Base-by-base conservation (phyloP, 2,113 vertebrate genomes). In the Zeus faber region DNA sequence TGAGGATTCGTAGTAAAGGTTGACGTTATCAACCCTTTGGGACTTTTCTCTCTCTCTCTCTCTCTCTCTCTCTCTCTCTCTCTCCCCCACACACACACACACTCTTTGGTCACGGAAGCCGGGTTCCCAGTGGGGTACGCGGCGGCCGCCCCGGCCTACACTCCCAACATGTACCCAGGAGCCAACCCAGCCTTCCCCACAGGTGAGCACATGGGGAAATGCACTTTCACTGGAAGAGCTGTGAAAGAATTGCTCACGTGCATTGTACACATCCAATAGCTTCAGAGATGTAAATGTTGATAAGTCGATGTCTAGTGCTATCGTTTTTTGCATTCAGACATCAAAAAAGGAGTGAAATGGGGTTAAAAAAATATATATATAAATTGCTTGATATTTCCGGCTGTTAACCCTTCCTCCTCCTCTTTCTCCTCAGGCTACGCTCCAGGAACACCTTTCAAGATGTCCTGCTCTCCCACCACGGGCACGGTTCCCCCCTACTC, bases 81-180 rank as follows among this genome's bases (percentile, higher is more conserved):
- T 39, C 35, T 1, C 11, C 16, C 27, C 27, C 4, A 29, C 4
- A 29, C 9, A 29, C 9, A 29, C 27, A 9, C 9, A 29, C 9
- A 29, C 27, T 29, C 4, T 71, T 11, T 57, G 33, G 1, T 60
- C 20, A 8, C 22, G 71, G 4, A 26, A 96, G 95, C 93, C 79
- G 95, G 95, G 64, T 98, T 99, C 72, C 95, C 96, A 49, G 91
- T 98, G 65, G 93, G 96, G 65, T 99, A 98, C 25, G 92, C 95
- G 51, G 80, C 95, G 3, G 93, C 96, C 74, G 93, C 93, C 75
- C 95, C 95, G 66, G 86, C 94, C 16, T 99, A 97, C 77, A 93
- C 91, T 62, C 92, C 93, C 18, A 93, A 84, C 48, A 85, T 99
- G 79, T 99, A 99, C 54, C 88, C 95, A 76, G 95, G 94, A 80